Evolutionary conservation across 2,888 invertebrate genomes (phyloP).

Genomic region (Blomia tropicalis): DNA sequence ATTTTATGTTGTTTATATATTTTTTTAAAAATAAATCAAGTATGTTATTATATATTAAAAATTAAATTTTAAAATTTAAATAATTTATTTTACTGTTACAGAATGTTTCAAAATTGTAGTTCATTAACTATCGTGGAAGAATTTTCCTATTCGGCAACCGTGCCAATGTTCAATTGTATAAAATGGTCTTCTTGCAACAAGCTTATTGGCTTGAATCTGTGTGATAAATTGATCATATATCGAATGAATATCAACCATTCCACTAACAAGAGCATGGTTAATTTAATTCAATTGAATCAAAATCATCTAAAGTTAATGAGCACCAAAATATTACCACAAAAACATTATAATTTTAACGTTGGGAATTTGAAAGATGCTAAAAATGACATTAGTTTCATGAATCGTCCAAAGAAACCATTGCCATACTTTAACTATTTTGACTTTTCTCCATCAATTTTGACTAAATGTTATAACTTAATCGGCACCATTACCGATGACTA

Average conservation of each 20-base stretch:
- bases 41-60: no score
- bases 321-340: neutral
- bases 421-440: neutral
- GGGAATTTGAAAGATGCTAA: neutral
- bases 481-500: neutral
- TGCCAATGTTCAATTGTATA: neutral
- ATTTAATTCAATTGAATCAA: neutral
- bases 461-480: neutral
- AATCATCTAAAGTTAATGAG: neutral
- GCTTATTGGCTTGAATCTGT: constrained; percentile 2
- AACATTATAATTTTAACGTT: neutral
- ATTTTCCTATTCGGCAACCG: neutral
- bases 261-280: neutral
- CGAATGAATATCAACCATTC: constrained; percentile 3
- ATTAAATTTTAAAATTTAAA: no score
- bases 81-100: no score
- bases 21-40: no score
- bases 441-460: neutral
- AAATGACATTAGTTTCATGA: neutral
- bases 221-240: neutral
- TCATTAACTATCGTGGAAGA: neutral
- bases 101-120: no score
- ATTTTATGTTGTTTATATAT: no score
- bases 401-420: neutral
- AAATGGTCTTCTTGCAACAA: neutral